phyloP scores from a whole-genome alignment of 2,888 invertebrate genomes.

The Andrena chrysosceles region DNA sequence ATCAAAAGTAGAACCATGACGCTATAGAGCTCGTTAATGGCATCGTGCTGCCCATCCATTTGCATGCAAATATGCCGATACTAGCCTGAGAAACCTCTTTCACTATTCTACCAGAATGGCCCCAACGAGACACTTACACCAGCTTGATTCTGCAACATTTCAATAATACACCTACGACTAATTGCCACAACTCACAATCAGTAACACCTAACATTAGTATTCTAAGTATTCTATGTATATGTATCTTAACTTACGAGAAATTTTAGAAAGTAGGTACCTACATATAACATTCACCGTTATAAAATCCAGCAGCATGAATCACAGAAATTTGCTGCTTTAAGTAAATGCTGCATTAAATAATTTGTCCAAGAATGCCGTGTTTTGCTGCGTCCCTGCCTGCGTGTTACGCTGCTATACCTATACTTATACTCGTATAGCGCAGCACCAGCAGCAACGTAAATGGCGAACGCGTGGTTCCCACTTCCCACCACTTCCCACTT shows the following conservation, averaged over 20 bases:
- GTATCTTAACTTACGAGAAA: no score
- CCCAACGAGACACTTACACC: constrained; percentile 21
- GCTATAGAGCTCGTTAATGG: constrained; percentile 48
- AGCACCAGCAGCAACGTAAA: constrained; percentile 10
- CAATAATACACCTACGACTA: background rate
- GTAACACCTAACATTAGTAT: background rate
- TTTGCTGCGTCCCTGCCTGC: background rate
- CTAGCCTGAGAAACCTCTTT: constrained; percentile 32
- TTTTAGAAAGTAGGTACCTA: no score
- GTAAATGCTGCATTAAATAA: no score
- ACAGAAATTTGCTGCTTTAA: background rate
- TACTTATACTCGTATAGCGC: no score
- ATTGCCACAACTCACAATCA: constrained; percentile 4
- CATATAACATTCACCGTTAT: no score
- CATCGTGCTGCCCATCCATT: constrained; percentile 43
- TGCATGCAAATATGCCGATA: constrained; percentile 54
- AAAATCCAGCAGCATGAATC: background rate
- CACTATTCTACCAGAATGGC: constrained; percentile 27
- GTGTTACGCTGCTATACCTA: background rate
- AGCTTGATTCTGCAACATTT: background rate
- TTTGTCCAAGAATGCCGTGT: background rate
- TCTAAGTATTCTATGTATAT: no score
- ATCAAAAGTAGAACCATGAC: constrained; percentile 41
- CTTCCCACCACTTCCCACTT: background rate
- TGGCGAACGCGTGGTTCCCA: constrained; percentile 7